Base-by-base conservation (phyloP, 2,888 invertebrate species). In the Eristalis arbustorum region DNA sequence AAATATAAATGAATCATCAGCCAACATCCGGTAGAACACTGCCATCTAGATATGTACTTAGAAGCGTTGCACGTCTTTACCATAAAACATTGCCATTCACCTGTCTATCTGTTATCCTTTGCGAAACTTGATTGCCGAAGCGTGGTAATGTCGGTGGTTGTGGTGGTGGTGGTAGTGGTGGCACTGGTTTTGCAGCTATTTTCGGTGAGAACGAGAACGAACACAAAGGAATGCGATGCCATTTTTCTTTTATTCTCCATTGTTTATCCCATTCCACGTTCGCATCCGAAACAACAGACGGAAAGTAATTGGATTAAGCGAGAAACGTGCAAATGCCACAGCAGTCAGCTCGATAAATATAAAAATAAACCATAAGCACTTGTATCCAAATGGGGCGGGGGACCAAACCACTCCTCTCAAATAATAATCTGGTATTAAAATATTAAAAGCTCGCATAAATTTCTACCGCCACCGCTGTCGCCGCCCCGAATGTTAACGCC, bases 371-470 rank as follows among this genome's bases (percentile, higher is more conserved):
- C 49, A 49, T 18, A 49, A 49, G 49, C 49, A 18, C n/a, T 49
- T 49, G n/a, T 42, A 63, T n/a, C 11, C 18, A n/a, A 40, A 69
- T 1, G 14, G 11, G 14, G 11, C 5, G 11, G 22, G 40, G 18
- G 40, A 62, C 25, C 14, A 25, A 14, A 14, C 40, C 80, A 63
- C 69, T 74, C 77, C 82, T 18, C 72, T 67, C 73, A 74, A 68
- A 82, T 81, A 74, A 85, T 78, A 85, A 82, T 71, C 42, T 22
- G 61, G 71, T 82, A 82, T 85, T 82, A 78, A 85, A 82, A 82
- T 85, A 85, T 85, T 85, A 85, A 85, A 85, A 78, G 85, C 82
- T 22, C 11, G 31, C 85, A 85, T 85, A 85, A 85, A 85, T 82
- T 77, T 73, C 34, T 5, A 8, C 59, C 49, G 25, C 18, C 18